phyloP scores from a whole-genome alignment of 2,888 invertebrate genomes.

The Acanthosepion esculentum region DNA sequence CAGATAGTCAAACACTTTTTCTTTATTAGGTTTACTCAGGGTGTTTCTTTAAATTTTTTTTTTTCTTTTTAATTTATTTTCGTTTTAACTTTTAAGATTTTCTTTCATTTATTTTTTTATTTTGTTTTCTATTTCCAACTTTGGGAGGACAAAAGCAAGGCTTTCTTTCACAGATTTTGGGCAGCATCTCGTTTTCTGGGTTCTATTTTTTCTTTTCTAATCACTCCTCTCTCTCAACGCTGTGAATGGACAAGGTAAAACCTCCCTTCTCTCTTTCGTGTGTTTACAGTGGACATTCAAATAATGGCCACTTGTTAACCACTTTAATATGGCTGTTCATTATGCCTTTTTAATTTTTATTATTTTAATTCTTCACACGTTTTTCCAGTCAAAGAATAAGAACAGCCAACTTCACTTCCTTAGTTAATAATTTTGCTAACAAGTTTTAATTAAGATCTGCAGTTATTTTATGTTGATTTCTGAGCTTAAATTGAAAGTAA shows the following conservation, averaged over 20 bases:
- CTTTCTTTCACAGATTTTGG: background rate
- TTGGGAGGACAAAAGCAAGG: background rate
- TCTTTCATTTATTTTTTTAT: background rate
- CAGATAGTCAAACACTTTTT: background rate
- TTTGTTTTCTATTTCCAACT: background rate
- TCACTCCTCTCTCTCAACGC: background rate
- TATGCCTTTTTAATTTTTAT: background rate
- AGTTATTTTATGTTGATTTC: background rate
- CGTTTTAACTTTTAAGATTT: background rate
- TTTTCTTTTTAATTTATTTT: background rate
- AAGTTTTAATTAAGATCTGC: background rate
- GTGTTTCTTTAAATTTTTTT: background rate
- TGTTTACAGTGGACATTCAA: background rate
- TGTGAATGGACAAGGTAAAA: too few relatives aligned
- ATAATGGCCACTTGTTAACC: background rate
- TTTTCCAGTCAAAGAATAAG: background rate
- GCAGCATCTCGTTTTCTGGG: background rate
- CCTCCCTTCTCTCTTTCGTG: too few relatives aligned
- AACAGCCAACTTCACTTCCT: background rate
- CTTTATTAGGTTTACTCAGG: background rate
- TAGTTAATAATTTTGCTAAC: background rate
- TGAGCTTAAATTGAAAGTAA: background rate
- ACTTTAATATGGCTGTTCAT: background rate
- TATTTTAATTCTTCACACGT: background rate
- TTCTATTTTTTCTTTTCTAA: background rate